Percentiles rank a stretch among this genome's conserved stretches.
phyloP scores from a whole-genome alignment of 2,797 vertebrate species.

The Borostomias antarcticus region DNA sequence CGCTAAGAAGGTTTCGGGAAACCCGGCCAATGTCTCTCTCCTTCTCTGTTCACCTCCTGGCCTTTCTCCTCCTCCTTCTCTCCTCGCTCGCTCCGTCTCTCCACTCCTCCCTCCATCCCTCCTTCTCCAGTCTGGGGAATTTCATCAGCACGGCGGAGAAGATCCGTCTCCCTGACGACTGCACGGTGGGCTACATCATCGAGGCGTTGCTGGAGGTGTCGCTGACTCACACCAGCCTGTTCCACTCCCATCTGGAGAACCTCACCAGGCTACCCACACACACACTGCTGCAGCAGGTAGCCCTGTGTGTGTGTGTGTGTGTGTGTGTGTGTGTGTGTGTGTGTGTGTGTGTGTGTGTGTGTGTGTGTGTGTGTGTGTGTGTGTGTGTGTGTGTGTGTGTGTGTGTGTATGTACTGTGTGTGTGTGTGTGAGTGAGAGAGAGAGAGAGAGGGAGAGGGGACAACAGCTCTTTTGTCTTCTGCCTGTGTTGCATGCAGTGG shows the following conservation, averaged over 20 bases:
- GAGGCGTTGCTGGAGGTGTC: conserved; percentile 91
- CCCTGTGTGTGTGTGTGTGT: not conserved
- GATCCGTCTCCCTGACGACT: conserved; percentile 94
- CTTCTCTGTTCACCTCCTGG: not conserved
- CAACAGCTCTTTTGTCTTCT: not conserved
- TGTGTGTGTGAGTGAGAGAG: not conserved
- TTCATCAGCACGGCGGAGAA: conserved; percentile 97
- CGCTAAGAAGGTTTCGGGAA: no score
- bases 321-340: not conserved
- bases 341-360: not conserved
- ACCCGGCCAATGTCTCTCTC: not conserved
- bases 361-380: not conserved
- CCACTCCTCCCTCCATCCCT: not conserved
- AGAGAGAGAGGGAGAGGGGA: not conserved
- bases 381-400: not conserved
- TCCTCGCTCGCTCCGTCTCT: not conserved
- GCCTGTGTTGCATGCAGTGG: not conserved
- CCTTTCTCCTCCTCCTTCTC: not conserved
- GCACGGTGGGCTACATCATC: conserved; percentile 96
- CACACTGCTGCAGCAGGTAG: conserved; percentile 84
- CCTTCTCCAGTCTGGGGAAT: conserved; percentile 84
- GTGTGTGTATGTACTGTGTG: not conserved
- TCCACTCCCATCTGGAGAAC: conserved; percentile 97
- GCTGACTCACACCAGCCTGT: conserved; percentile 84
- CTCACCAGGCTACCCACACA: conserved; percentile 82